phyloP scores from a whole-genome alignment of 2,113 vertebrate species.

The Alces alces region DNA sequence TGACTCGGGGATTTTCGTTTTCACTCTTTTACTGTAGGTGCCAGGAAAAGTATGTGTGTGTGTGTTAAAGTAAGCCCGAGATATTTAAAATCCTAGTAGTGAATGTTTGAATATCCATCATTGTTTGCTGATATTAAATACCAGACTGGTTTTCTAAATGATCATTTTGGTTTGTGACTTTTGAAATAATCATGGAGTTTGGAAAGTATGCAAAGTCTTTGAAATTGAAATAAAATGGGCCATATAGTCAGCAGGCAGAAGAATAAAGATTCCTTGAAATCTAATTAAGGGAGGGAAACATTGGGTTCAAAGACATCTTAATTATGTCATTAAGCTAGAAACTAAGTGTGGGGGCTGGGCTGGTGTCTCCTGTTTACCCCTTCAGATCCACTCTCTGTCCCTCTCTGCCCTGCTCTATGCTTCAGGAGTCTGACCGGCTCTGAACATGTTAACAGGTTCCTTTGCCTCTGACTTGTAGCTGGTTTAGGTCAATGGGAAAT shows the following conservation, averaged over 20 bases:
- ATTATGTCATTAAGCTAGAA: neutral
- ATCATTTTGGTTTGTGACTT: slow-evolving; percentile 22
- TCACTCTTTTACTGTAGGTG: neutral
- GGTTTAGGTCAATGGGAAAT: neutral
- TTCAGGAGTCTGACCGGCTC: neutral
- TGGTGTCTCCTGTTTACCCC: neutral
- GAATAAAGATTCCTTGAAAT: slow-evolving; percentile 17
- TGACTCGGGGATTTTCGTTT: neutral
- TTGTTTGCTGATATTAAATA: slow-evolving; percentile 1
- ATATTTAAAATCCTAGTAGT: neutral
- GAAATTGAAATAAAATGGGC: slow-evolving; percentile 1
- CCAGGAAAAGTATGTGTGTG: neutral
- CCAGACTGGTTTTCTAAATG: neutral
- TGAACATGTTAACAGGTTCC: neutral
- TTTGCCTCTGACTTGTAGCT: neutral
- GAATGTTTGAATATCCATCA: neutral
- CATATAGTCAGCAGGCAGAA: slow-evolving; percentile 8
- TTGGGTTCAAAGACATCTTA: neutral
- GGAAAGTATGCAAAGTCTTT: slow-evolving; percentile 1
- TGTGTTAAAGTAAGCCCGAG: neutral
- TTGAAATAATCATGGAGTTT: slow-evolving; percentile 31
- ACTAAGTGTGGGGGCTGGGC: neutral
- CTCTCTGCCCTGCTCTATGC: neutral
- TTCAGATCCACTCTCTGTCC: neutral
- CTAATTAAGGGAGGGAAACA: neutral